These are phyloP conservation scores for Julus scandinavius DNA, from an alignment of 2,888 invertebrate genomes.

Conservation along the genomic window DNA sequence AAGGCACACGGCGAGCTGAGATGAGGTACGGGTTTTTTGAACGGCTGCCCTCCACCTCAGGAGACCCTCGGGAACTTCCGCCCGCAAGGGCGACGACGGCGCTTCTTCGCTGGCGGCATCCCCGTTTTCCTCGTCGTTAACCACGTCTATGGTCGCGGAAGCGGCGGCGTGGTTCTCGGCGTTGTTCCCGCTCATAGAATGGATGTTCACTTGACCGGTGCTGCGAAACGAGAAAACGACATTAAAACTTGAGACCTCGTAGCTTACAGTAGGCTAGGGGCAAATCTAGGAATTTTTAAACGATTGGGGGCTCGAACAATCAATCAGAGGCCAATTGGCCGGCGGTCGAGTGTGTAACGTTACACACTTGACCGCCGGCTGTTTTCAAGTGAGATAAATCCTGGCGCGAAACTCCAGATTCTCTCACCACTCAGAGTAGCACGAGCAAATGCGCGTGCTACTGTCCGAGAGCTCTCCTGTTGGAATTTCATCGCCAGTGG, in stretches of 20 bases:
- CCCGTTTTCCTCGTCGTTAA: conserved; percentile 60
- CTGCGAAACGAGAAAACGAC: conserved; percentile 53
- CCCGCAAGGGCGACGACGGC: conserved; percentile 51
- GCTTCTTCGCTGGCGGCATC: background rate
- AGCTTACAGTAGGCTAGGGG: no score
- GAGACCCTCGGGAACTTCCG: conserved; percentile 77
- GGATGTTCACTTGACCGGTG: conserved; percentile 51
- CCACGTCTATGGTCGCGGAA: conserved; percentile 30
- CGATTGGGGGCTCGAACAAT: no score
- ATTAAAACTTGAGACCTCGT: background rate
- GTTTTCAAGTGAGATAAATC: no score
- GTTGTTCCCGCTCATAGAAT: background rate
- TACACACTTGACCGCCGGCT: no score
- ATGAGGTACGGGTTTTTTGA: conserved; percentile 82
- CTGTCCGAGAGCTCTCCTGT: no score
- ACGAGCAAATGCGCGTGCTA: no score
- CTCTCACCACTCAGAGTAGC: no score
- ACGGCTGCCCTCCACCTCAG: conserved; percentile 88
- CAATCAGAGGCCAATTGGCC: no score
- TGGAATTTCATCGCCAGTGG: no score
- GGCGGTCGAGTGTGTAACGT: no score
- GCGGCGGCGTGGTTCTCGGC: background rate
- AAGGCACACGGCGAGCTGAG: conserved; percentile 89
- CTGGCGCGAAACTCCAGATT: no score
- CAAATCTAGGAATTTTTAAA: no score